A percentile compares a stretch with the other conserved stretches of the same genome.
Evolutionary conservation across 2,888 invertebrate genomes (phyloP).

Genomic region (Polietes domitor): DNA sequence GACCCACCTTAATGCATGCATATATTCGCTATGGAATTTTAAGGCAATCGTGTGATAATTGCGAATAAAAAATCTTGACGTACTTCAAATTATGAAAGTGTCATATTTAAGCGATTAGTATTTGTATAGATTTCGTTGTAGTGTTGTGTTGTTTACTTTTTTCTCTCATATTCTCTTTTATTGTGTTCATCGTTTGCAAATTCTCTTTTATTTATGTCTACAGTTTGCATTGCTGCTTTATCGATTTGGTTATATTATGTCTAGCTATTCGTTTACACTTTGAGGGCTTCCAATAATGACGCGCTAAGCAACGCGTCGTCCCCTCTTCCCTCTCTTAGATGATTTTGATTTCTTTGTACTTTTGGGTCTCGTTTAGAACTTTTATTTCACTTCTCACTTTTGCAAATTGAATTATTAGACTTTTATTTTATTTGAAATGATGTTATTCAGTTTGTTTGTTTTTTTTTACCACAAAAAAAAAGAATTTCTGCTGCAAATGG

Average conservation of each 20-base stretch:
- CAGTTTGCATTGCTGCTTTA: neutral
- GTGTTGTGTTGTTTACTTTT: slow-evolving; percentile 9
- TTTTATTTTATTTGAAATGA: neutral
- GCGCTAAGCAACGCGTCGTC: neutral
- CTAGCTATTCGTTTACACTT: slow-evolving; percentile 33
- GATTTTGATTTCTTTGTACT: slow-evolving; percentile 31
- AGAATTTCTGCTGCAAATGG: neutral
- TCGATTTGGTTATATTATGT: neutral
- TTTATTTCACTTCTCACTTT: neutral
- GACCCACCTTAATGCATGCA: neutral
- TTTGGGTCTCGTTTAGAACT: slow-evolving; percentile 14
- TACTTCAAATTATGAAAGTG: slow-evolving; percentile 20
- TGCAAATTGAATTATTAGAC: neutral
- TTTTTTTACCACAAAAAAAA: neutral
- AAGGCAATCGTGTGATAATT: slow-evolving; percentile 13
- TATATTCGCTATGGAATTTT: neutral
- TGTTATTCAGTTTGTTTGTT: neutral
- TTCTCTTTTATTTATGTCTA: neutral
- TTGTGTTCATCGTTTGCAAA: neutral
- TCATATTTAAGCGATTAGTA: slow-evolving; percentile 7
- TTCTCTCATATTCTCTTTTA: neutral
- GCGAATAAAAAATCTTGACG: neutral
- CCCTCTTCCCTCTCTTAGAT: slow-evolving; percentile 41
- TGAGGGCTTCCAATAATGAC: slow-evolving; percentile 51
- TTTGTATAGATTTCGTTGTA: neutral